Evolutionary conservation across 2,888 invertebrate species (phyloP).

Genomic region (Drosophila kambysellisi): DNA sequence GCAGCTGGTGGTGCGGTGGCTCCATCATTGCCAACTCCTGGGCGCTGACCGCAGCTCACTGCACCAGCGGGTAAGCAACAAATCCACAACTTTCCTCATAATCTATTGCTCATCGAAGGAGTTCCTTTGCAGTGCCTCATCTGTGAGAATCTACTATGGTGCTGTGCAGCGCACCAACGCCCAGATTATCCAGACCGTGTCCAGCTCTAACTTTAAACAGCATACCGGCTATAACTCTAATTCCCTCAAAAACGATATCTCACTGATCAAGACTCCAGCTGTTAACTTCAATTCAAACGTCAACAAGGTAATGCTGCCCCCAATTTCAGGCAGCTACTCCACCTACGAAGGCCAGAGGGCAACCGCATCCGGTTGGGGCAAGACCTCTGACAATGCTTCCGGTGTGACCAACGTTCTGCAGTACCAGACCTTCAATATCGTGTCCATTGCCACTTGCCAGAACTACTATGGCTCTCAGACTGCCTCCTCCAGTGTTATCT

Average conservation of each 20-base stretch:
- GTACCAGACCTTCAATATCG: constrained; percentile 74
- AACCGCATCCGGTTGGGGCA: constrained; percentile 86
- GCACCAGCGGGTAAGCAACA: constrained; percentile 69
- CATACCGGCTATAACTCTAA: constrained; percentile 81
- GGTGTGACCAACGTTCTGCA: constrained; percentile 77
- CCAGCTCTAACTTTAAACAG: constrained; percentile 73
- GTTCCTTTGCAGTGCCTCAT: constrained; percentile 56
- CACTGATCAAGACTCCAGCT: constrained; percentile 66
- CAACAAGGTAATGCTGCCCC: constrained; percentile 60
- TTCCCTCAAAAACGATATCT: constrained; percentile 75
- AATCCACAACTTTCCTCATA: not conserved
- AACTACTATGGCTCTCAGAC: constrained; percentile 48
- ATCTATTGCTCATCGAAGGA: not conserved
- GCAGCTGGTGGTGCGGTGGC: constrained; percentile 79
- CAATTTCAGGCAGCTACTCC: constrained; percentile 57
- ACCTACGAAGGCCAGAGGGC: constrained; percentile 78
- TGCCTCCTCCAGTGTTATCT: constrained; percentile 60
- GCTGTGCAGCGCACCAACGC: constrained; percentile 73
- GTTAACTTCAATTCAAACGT: constrained; percentile 45
- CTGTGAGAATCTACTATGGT: constrained; percentile 68
- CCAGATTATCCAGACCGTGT: constrained; percentile 60
- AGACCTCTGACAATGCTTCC: constrained; percentile 63
- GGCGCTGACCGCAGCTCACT: constrained; percentile 81
- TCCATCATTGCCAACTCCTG: constrained; percentile 68
- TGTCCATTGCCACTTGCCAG: constrained; percentile 77